Evolutionary conservation across 1,140 invertebrate species (phyloP).

Genomic region (Drosophila quadrilineata): DNA sequence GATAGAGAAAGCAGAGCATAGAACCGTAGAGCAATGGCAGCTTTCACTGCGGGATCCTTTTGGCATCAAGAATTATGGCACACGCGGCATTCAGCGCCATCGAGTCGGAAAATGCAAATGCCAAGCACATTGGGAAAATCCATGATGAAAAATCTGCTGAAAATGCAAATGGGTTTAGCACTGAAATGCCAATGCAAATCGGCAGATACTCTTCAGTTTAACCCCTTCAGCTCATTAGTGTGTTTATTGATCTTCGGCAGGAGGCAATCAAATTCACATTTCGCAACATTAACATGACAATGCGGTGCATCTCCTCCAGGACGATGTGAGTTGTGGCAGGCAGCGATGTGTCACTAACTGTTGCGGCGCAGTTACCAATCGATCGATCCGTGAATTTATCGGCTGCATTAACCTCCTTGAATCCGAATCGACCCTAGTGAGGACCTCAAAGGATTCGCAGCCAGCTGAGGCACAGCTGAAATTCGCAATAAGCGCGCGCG

Average conservation of each 20-base stretch:
- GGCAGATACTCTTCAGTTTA: neutral
- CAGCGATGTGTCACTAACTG: conserved; percentile 60
- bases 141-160: conserved; percentile 8
- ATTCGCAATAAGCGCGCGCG: conserved; percentile 72
- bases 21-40: neutral
- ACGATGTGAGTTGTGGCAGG: conserved; percentile 26
- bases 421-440: conserved; percentile 27
- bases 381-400: too few species aligned
- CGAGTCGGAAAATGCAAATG: conserved; percentile 65
- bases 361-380: conserved; percentile 52
- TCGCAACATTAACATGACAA: conserved; percentile 74
- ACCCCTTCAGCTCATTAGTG: conserved; percentile 61
- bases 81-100: conserved; percentile 72
- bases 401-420: neutral
- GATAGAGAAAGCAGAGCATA: neutral
- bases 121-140: conserved; percentile 8
- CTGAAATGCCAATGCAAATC: neutral
- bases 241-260: conserved; percentile 66
- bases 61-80: conserved; percentile 49
- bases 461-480: conserved; percentile 60
- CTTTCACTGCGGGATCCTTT: conserved; percentile 47
- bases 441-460: conserved; percentile 8
- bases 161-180: conserved; percentile 64
- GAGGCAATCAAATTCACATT: conserved; percentile 74
- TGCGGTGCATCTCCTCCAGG: conserved; percentile 14